Conservation (phyloP, 2,888 invertebrate species). For the Priapulus caudatus region DNA sequence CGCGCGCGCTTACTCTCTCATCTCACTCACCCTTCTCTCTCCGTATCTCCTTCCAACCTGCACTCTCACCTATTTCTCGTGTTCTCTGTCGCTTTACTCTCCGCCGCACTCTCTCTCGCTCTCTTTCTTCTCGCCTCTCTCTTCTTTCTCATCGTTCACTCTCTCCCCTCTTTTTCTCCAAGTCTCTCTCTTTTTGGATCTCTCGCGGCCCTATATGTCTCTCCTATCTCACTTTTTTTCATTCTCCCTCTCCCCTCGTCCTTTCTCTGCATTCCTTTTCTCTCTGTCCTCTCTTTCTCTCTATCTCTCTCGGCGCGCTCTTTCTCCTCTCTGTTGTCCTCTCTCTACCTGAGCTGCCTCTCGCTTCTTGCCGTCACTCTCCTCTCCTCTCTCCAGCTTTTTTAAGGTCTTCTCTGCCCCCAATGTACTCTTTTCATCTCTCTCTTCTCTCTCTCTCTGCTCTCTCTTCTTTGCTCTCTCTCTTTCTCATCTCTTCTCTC, state of each 20-base stretch:
- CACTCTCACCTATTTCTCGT: neutral
- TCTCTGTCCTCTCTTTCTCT: conserved; percentile 1
- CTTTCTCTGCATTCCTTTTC: neutral
- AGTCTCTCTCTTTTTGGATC: neutral
- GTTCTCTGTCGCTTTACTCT: conserved; percentile 1
- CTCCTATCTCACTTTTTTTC: neutral
- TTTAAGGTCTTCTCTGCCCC: neutral
- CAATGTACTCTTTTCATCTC: neutral
- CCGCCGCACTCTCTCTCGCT: neutral
- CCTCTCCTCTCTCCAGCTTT: neutral
- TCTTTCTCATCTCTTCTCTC: neutral
- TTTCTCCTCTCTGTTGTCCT: neutral
- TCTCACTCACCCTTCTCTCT: neutral
- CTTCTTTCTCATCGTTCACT: neutral
- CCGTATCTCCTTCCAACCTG: neutral
- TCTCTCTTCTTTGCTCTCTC: neutral
- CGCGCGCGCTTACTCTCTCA: neutral
- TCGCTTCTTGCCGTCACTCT: neutral
- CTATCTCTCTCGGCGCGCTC: neutral
- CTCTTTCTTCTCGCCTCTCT: neutral
- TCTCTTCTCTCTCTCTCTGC: neutral
- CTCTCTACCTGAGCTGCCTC: neutral
- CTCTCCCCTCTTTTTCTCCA: neutral
- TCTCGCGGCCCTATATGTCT: neutral
- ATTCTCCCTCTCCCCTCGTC: neutral